Conservation (phyloP, 2,797 vertebrate species). For the Kryptopterus vitreolus region DNA sequence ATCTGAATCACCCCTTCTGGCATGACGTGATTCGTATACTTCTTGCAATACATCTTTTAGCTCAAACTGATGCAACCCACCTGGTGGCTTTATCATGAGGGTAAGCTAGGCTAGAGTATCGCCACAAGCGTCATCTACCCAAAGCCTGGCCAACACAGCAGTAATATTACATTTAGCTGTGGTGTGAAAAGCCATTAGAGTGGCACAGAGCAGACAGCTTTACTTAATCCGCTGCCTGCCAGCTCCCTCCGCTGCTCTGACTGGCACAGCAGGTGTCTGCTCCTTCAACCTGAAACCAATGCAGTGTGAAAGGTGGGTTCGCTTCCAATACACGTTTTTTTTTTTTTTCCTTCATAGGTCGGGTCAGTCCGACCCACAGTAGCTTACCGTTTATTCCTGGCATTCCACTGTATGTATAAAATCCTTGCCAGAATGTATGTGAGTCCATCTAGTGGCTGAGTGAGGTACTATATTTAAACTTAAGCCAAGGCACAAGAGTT, state of each 20-base stretch:
- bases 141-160: slow-evolving; percentile 66
- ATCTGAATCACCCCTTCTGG: slow-evolving; percentile 28
- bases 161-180: slow-evolving; percentile 70
- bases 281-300: slow-evolving; percentile 65
- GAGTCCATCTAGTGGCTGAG: slow-evolving; percentile 5
- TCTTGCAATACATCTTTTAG: slow-evolving; percentile 10
- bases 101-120: background rate
- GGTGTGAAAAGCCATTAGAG: slow-evolving; percentile 73
- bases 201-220: slow-evolving; percentile 73
- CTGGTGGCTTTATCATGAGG: slow-evolving; percentile 10
- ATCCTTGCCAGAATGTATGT: background rate
- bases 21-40: slow-evolving; percentile 10
- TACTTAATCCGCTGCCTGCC: slow-evolving; percentile 75
- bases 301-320: background rate
- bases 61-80: slow-evolving; percentile 3
- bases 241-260: slow-evolving; percentile 64
- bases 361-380: slow-evolving; percentile 10
- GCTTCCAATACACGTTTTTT: background rate
- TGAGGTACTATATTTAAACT: background rate
- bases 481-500: no score
- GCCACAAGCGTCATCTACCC: slow-evolving; percentile 58
- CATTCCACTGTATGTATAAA: background rate
- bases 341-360: background rate
- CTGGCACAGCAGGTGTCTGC: slow-evolving; percentile 69
- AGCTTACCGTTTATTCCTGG: background rate